These are phyloP conservation scores for Geococcyx californianus DNA, from an alignment of 2,113 vertebrate species.

Conservation along the genomic window DNA sequence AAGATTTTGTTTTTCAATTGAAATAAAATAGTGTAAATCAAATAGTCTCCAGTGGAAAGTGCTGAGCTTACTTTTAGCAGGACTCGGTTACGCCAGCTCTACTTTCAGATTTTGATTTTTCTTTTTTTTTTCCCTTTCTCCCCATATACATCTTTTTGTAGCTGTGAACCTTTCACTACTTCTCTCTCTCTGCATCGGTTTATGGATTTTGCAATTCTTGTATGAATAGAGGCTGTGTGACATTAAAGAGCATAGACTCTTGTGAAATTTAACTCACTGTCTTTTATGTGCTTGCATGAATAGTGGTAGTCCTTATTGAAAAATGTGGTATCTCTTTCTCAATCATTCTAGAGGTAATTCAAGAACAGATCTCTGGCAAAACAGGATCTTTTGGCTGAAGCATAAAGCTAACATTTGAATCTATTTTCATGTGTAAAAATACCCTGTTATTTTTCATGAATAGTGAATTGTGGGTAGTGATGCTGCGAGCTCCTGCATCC, in stretches of 20 bases:
- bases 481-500: constrained; percentile 30
- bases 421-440: neutral
- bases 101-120: neutral
- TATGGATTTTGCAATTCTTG: constrained; percentile 2
- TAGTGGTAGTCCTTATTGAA: neutral
- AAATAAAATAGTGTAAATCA: constrained; percentile 49
- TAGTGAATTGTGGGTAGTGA: neutral
- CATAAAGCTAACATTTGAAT: neutral
- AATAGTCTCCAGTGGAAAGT: neutral
- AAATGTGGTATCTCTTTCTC: neutral
- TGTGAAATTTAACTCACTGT: neutral
- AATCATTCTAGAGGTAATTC: neutral
- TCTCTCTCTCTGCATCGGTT: neutral
- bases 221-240: neutral
- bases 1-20: constrained; percentile 47
- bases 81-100: neutral
- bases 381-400: neutral
- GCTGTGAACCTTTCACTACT: neutral
- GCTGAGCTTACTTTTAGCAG: constrained; percentile 35
- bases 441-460: neutral
- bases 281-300: neutral
- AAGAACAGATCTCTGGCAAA: neutral
- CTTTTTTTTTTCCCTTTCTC: neutral
- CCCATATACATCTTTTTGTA: neutral
- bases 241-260: neutral